These are phyloP conservation scores for Heliangelus exortis DNA, from an alignment of 2,797 vertebrate genomes.

Conservation along the genomic window DNA sequence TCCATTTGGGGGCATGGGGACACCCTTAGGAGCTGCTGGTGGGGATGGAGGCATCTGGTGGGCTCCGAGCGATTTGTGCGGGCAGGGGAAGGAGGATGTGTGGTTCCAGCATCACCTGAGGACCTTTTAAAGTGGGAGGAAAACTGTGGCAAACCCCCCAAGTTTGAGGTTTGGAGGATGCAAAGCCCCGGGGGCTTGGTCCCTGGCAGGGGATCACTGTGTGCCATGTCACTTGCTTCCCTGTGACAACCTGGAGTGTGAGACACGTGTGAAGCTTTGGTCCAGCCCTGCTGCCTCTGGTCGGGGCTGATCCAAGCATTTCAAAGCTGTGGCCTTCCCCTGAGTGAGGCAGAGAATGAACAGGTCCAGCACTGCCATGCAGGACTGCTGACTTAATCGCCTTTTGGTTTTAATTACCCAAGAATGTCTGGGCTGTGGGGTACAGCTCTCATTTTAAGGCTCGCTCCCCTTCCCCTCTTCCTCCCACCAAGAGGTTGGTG, in stretches of 20 bases:
- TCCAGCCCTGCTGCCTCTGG: background rate
- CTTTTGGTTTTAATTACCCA: constrained; percentile 65
- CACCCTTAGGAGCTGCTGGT: rapidly evolving
- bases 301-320: background rate
- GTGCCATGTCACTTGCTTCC: rapidly evolving
- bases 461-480: background rate
- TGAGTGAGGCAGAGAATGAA: constrained; percentile 30
- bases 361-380: background rate
- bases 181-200: background rate
- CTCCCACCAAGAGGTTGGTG: background rate
- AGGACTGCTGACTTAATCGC: background rate
- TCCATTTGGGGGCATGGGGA: background rate
- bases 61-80: rapidly evolving
- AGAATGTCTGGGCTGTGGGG: constrained; percentile 62
- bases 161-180: background rate
- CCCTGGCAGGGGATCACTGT: rapidly evolving
- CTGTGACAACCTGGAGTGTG: rapidly evolving
- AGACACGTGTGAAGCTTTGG: background rate
- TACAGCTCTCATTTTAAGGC: constrained; percentile 6
- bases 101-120: rapidly evolving
- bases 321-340: constrained; percentile 2
- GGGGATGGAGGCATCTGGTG: rapidly evolving
- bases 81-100: rapidly evolving
- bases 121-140: rapidly evolving
- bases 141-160: rapidly evolving